Evolutionary conservation across 2,888 invertebrate species (phyloP), one percentile per base, ranked within the genome.

Genomic region (Resseliella maxima): DNA sequence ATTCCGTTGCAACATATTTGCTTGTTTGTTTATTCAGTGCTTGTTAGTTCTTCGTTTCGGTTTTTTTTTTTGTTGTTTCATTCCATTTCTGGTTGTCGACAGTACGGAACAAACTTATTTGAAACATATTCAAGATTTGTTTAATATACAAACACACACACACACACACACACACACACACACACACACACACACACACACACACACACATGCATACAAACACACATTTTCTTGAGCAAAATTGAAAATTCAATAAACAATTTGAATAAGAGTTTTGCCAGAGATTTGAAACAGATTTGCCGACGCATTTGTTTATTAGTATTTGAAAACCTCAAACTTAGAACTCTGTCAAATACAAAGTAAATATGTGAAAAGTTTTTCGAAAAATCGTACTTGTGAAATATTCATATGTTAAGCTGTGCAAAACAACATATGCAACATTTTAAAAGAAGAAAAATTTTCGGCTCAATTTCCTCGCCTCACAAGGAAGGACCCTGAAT

Each of bases 171-270:
- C 31, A 15, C 72, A 72, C 31, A 72, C 59, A 59, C 24, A 59
- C 15, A 72, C 31, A 27, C 31, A 15, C 72, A 72, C 31, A 72
- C 59, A 59, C 24, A 59, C 15, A 72, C 31, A 27, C 31, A 15
- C 72, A 72, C 31, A 72, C 59, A 59, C 24, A 59, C 15, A n/a
- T n/a, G n/a, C n/a, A n/a, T n/a, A n/a, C n/a, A n/a, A n/a, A n/a
- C n/a, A n/a, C n/a, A 18, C 24, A 50, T 59, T 24, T 59, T 6
- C 5, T 59, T 24, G 59, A 50, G 50, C 10, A 10, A 72, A 35
- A 72, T 72, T 72, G 72, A 72, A 72, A 72, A 72, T 72, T 72
- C 72, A 72, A 72, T 72, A 72, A 31, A 35, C 72, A 72, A 72
- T 72, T 72, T 72, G 46, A 50, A 41, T 41, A 12, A 41, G 41